A percentile compares a stretch with the other conserved stretches of the same genome.
Conservation (phyloP, 2,797 vertebrate species). For the Chloroceryle inda region DNA sequence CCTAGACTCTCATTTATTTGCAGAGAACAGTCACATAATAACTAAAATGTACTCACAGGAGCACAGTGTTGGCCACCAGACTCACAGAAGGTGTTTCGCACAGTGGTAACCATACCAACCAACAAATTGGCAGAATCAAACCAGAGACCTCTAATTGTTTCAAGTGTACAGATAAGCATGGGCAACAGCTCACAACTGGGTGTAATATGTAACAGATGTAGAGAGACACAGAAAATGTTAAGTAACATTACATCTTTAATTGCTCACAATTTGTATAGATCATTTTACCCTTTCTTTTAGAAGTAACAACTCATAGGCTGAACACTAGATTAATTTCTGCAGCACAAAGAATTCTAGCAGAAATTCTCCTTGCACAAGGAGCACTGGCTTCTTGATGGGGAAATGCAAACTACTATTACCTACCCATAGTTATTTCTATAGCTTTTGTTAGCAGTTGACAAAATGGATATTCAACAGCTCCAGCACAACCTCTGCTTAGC, state of each 20-base stretch:
- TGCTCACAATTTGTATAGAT: not conserved
- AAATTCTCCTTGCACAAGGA: not conserved
- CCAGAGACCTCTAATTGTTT: not conserved
- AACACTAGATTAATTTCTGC: not conserved
- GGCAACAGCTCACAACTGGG: not conserved
- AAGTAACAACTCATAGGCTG: not conserved
- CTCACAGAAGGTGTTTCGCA: not conserved
- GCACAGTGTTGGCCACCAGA: slow-evolving; percentile 10
- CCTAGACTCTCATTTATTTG: not conserved
- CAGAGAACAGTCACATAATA: not conserved
- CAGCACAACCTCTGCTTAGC: not conserved
- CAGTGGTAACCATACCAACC: slow-evolving; percentile 33
- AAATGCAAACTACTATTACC: not conserved
- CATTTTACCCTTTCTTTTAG: not conserved
- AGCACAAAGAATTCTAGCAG: not conserved
- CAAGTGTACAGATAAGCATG: not conserved
- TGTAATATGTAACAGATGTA: not conserved
- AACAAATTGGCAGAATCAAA: slow-evolving; percentile 1
- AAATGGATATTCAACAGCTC: not conserved
- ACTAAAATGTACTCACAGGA: slow-evolving; percentile 7
- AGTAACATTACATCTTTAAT: not conserved
- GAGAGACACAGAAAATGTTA: not conserved
- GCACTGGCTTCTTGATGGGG: not conserved
- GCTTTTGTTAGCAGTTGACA: not conserved
- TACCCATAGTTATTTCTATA: not conserved